These are phyloP conservation scores for Montifringilla adamsi DNA, from an alignment of 2,113 vertebrate genomes.

Conservation along the genomic window DNA sequence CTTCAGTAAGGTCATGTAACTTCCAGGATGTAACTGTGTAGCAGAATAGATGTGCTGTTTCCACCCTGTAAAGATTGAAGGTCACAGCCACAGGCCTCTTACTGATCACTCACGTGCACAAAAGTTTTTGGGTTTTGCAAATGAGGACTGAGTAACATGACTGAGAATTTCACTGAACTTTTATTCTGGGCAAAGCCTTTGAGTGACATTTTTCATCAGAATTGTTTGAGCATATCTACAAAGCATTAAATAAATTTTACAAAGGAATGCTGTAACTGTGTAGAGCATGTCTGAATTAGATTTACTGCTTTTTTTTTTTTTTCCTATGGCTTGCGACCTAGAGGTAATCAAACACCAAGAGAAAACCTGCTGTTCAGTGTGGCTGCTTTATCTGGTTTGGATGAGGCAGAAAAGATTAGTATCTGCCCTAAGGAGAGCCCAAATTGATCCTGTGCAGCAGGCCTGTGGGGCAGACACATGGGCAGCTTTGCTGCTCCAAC, in stretches of 20 bases:
- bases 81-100: neutral
- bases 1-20: neutral
- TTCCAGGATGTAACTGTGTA: neutral
- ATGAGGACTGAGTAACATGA: conserved; percentile 1
- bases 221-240: conserved; percentile 39
- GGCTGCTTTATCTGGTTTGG: neutral
- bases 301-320: neutral
- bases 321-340: neutral
- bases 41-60: neutral
- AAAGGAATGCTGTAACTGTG: conserved; percentile 24
- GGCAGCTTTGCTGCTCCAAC: neutral
- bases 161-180: conserved; percentile 10
- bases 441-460: neutral
- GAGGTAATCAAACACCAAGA: neutral
- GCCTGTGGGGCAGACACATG: rapidly evolving
- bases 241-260: conserved; percentile 49
- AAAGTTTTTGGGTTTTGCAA: conserved; percentile 27
- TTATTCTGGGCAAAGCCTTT: conserved; percentile 26
- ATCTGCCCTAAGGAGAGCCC: neutral
- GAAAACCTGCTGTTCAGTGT: neutral
- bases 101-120: neutral
- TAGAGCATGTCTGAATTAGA: conserved; percentile 26
- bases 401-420: neutral
- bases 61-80: neutral
- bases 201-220: conserved; percentile 14